Evolutionary conservation across 2,113 vertebrate species (phyloP), one percentile per base, ranked within the genome.

Genomic region (Petromus typicus): DNA sequence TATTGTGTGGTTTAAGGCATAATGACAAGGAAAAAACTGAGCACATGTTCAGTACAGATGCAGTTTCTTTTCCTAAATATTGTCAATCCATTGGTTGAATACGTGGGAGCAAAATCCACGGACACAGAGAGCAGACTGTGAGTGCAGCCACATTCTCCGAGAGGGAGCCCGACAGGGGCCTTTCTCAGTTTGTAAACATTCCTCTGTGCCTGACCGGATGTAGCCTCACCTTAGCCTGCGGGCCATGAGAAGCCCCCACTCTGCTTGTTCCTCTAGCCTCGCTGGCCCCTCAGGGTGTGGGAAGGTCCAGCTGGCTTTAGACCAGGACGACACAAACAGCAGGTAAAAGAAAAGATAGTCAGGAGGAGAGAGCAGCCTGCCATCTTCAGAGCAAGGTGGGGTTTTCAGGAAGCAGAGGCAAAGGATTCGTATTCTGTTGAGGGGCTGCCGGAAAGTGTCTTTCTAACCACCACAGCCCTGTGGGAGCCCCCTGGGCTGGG

Each of bases 321-420:
- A 0, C 59, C 25, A 59, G 32, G 63, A 27, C 56, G 76, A 63
- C 83, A 80, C 25, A 76, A 85, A 30, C 1, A 89, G 4, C 34
- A 80, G 25, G 11, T 69, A 83, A 79, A 89, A 76, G 95, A n/a
- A 95, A 91, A 73, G 90, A 57, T 82, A 66, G 67, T 63, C 45
- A 66, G 9, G 22, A 82, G 7, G 22, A 91, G 40, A n/a, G 75
- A 66, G 32, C 34, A 30, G 32, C 27, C 56, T 25, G 13, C 54
- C 32, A 7, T 90, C 71, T 92, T 67, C 37, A 48, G 51, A 37
- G 18, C 27, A n/a, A 91, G 73, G 32, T 11, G 71, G 80, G 78
- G 66, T 95, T 92, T 64, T 32, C 10, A 7, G 61, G 22, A 90
- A 34, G 56, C 48, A 75, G 64, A 12, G 12, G 2, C 10, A 16